Evolutionary conservation across 2,888 invertebrate genomes (phyloP), one percentile per base, ranked within the genome.

Genomic region (Calliopum simillimum): DNA sequence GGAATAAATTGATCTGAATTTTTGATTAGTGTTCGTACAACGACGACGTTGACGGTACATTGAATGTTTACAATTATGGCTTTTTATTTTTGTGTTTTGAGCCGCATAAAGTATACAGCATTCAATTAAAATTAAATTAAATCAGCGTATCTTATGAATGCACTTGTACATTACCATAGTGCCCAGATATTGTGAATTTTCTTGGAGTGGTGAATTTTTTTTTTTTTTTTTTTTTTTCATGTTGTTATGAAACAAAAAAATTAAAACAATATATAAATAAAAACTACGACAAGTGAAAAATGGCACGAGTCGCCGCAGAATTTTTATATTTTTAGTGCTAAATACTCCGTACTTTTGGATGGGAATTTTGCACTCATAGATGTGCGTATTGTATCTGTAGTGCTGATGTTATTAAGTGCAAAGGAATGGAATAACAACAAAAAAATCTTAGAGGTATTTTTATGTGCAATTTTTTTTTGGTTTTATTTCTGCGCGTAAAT

Each of bases 101-200:
- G 14, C 44, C 21, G 14, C 53, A 55, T 55, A 53, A 21, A 55
- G 64, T 21, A 44, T 53, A 44, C 53, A 55, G 51, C n/a, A 55
- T 53, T 55, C 53, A 65, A 65, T 65, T 65, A 55, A 43, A 65
- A 23, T 53, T 14, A 44, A 53, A 65, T 55, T 23, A 41, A 65
- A 55, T 55, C 23, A 55, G 64, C 51, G 25, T 47, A 62, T 63
- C 47, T 49, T 25, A n/a, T 33, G 51, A n/a, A 49, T 63, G 47
- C 47, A 63, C 47, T 63, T 16, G 8, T 13, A 8, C 13, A 41
- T 5, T 49, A 4, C 21, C n/a, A 4, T 33, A 23, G 56, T 33
- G 56, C 23, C 53, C n/a, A 3, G 8, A 8, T 33, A 13, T 16
- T 49, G 56, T 25, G 23, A 56, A 23, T 33, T 33, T 33, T 33